Percentiles rank a stretch among this genome's conserved stretches.
Conservation (phyloP, 2,797 vertebrate genomes). For the Onychomys arenicola region DNA sequence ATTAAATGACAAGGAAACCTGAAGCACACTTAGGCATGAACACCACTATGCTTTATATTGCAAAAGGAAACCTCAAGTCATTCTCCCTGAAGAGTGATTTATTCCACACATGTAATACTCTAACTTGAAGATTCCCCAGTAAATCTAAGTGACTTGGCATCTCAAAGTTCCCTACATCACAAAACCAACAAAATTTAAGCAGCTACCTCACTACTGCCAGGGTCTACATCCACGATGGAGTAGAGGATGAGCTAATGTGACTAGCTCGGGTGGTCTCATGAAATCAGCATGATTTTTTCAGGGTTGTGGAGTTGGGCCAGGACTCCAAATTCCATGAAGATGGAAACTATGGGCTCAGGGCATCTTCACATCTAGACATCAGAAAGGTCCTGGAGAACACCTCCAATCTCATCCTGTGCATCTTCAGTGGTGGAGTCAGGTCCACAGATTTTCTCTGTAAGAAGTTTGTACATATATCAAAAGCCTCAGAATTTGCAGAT, state of each 20-base stretch:
- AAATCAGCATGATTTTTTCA: background rate
- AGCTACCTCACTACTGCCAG: background rate
- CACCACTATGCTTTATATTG: background rate
- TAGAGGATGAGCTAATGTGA: background rate
- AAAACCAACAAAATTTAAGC: background rate
- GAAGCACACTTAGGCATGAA: background rate
- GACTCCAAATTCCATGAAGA: background rate
- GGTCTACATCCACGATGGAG: background rate
- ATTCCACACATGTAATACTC: too few species aligned
- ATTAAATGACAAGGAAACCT: background rate
- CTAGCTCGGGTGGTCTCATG: background rate
- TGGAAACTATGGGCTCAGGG: background rate
- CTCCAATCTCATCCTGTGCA: background rate
- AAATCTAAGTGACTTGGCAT: background rate
- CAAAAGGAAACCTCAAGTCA: too few species aligned
- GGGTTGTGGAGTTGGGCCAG: background rate
- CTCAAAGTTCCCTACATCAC: background rate
- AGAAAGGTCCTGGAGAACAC: background rate
- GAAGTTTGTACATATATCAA: background rate
- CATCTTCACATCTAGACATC: background rate
- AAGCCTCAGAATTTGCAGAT: background rate
- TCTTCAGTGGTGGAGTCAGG: background rate
- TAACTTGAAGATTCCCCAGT: too few species aligned
- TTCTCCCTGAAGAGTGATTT: too few species aligned
- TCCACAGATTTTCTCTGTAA: background rate